Base-by-base conservation (phyloP, 2,113 vertebrate species). In the Vicugna pacos region DNA sequence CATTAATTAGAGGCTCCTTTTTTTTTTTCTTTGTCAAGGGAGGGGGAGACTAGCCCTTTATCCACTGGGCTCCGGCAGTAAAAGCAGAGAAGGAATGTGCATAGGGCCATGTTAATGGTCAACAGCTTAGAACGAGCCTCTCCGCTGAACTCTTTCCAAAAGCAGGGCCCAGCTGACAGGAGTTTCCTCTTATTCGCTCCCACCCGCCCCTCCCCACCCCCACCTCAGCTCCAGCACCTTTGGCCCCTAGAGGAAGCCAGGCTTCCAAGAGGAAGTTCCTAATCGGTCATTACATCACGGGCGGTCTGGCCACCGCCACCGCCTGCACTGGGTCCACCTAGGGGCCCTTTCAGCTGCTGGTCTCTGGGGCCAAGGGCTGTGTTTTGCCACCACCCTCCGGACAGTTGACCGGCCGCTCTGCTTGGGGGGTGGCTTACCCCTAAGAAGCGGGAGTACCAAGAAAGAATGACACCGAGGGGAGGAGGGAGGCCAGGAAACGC, bases 191-290 rank as follows among this genome's bases (percentile, higher is more conserved):
- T 48, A 62, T 67, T 30, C 3, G 4, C 81, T 73, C 84, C 96
- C 93, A 30, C 92, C 65, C 35, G 10, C 80, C 89, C 42, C 83
- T 65, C 72, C 92, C 93, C 75, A 16, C 19, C 91, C 77, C 94
- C 76, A 46, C 86, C 12, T 90, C n/a, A 35, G 42, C 62, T 35
- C 73, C 42, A 54, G 89, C 80, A n/a, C 96, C 97, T 98, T 60
- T 96, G 96, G 98, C 98, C 97, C 82, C 86, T 60, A 50, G 84
- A 84, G 89, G 83, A 95, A 97, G 83, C 60, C 1, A 1, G 58
- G 96, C 94, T 84, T 96, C 96, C 97, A 97, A 96, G 79, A 93
- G 95, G 97, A 97, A 98, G 97, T 97, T 92, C 93, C 97, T 98
- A 96, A 97, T 97, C 56, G 92, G 95, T 96, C 93, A 86, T 92